phyloP scores from a whole-genome alignment of 1,140 invertebrate genomes.

The Drosophila kikkawai region DNA sequence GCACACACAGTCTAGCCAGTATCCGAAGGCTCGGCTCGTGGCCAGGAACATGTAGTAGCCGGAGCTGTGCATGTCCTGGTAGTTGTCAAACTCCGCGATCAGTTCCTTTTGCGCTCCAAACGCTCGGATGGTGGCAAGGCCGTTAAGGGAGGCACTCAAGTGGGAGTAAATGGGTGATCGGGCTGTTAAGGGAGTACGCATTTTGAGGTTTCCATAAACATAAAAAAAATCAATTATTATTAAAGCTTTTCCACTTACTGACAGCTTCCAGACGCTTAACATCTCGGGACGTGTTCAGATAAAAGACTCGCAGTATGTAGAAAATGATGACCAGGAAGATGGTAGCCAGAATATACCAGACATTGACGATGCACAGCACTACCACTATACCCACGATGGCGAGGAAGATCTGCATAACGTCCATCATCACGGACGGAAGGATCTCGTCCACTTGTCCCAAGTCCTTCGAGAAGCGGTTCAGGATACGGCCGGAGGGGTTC shows the following conservation, averaged over 20 bases:
- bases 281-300: conserved; percentile 92
- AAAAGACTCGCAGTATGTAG: conserved; percentile 90
- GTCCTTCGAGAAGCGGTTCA: conserved; percentile 94
- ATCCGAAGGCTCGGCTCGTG: conserved; percentile 89
- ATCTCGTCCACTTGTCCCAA: conserved; percentile 94
- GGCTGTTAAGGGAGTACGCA: conserved; percentile 85
- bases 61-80: conserved; percentile 90
- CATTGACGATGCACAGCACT: conserved; percentile 91
- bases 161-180: conserved; percentile 94
- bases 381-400: conserved; percentile 90
- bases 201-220: neutral
- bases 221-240: neutral
- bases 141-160: conserved; percentile 94
- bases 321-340: conserved; percentile 90
- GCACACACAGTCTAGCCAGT: conserved; percentile 92
- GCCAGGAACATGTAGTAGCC: conserved; percentile 88
- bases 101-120: conserved; percentile 92
- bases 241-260: conserved; percentile 88
- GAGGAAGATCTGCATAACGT: conserved; percentile 90
- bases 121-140: conserved; percentile 95
- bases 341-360: conserved; percentile 90
- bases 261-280: conserved; percentile 95
- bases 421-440: conserved; percentile 91
- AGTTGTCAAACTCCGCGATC: conserved; percentile 92
- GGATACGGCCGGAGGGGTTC: conserved; percentile 91